Base-by-base conservation (phyloP, 2,888 invertebrate genomes). In the Galeruca laticollis region DNA sequence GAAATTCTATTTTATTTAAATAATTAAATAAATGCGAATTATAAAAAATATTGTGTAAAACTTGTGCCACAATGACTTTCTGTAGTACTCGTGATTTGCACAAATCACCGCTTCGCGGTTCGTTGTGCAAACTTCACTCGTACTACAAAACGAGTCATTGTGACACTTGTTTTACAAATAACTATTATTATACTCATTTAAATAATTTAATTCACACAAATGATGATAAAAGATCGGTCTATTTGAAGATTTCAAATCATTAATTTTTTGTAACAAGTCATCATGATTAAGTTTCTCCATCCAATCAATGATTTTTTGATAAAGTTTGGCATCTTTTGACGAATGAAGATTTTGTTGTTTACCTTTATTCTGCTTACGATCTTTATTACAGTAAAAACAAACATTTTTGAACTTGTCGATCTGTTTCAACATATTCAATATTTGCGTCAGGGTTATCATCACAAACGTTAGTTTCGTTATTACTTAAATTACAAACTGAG, bases 301-400 rank as follows among this genome's bases (percentile, higher is more conserved):
- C 56, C 64, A 60, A 49, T 60, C 57, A 60, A 47, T 64, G n/a
- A 69, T 69, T 70, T 70, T 70, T 68, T 68, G 10, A 63, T 64
- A 67, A 68, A 70, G 1, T 68, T 72, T 67, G 26, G 54, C 6
- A 51, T 72, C 64, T 8, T 68, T 68, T 61, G 67, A 60, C 8
- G 68, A 69, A 56, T 72, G 60, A 40, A 70, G 61, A 60, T 31
- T 67, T 68, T 67, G 72, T 68, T 70, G 59, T 64, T 60, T 70
- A 60, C 67, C 56, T 54, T 62, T 67, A 63, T 47, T 56, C 47
- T 68, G 72, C 15, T 52, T 51, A 51, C 51, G 51, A 51, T 51
- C 21, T 51, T 51, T 51, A 51, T 21, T 21, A 67, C 72, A 71
- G 52, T 52, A 71, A 67, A 69, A 59, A 56, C 60, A 72, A 56